These are phyloP conservation scores for Alouatta palliata DNA, from an alignment of 2,113 vertebrate species.

Conservation along the genomic window DNA sequence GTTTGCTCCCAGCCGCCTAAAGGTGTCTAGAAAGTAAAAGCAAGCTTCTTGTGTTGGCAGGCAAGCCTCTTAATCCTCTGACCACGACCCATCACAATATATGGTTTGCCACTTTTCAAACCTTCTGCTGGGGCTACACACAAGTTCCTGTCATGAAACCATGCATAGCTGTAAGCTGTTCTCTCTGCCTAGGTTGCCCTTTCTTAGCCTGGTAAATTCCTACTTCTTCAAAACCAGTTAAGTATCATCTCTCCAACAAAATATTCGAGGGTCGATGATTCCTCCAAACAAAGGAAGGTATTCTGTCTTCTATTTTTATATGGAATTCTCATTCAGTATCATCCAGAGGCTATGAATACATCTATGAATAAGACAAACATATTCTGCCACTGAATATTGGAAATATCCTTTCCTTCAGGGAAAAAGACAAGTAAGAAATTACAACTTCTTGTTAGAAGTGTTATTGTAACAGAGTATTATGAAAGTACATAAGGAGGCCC, in stretches of 20 bases:
- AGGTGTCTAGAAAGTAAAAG: background rate
- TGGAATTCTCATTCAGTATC: background rate
- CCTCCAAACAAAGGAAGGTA: background rate
- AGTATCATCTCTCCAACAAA: background rate
- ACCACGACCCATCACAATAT: background rate
- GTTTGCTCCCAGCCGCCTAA: background rate
- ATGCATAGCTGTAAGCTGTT: background rate
- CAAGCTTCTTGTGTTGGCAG: background rate
- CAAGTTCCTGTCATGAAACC: background rate
- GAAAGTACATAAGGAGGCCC: background rate
- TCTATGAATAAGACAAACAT: background rate
- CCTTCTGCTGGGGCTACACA: background rate
- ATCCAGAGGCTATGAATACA: background rate
- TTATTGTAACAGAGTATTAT: background rate
- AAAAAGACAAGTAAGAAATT: background rate
- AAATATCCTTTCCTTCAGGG: background rate
- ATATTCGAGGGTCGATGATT: background rate
- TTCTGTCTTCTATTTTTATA: constrained; percentile 19
- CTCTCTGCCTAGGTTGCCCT: background rate
- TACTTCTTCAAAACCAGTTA: background rate
- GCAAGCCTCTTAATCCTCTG: background rate
- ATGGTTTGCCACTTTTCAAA: background rate
- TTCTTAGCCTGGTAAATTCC: background rate
- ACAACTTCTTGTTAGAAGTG: background rate
- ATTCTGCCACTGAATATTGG: background rate